Evolutionary conservation across 2,113 vertebrate genomes (phyloP).

Genomic region (Centropus unirufus): DNA sequence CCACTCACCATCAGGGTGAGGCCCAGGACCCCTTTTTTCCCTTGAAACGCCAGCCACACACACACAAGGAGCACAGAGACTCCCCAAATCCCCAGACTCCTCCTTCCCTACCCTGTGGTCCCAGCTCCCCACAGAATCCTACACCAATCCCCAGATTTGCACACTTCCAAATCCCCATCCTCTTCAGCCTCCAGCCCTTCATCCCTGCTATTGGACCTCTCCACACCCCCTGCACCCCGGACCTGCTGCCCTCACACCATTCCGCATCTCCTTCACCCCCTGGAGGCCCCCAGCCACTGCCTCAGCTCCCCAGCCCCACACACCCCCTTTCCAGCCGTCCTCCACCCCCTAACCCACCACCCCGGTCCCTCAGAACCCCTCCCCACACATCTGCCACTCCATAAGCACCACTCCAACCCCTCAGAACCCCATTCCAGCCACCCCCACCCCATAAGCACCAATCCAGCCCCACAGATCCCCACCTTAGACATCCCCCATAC

Average conservation of each 20-base stretch:
- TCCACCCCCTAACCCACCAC: neutral
- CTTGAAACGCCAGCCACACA: neutral
- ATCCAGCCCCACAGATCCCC: too few species aligned
- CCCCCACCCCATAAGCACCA: too few species aligned
- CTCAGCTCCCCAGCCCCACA: neutral
- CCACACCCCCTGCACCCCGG: too few species aligned
- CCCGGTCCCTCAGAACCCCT: too few species aligned
- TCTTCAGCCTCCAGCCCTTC: neutral
- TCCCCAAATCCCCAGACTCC: rapidly evolving
- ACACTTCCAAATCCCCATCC: neutral
- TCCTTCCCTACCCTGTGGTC: rapidly evolving
- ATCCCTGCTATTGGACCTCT: rapidly evolving
- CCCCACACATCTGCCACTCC: too few species aligned
- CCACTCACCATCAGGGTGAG: neutral
- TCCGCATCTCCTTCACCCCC: neutral
- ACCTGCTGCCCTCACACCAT: neutral
- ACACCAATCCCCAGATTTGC: neutral
- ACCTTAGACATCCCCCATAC: too few species aligned
- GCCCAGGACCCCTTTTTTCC: neutral
- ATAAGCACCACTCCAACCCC: too few species aligned
- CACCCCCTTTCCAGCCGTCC: neutral
- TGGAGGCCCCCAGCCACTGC: too few species aligned
- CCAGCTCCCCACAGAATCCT: neutral
- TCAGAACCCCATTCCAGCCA: too few species aligned
- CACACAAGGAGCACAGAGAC: neutral